phyloP scores from a whole-genome alignment of 2,797 vertebrate genomes.

The Rachycentron canadum region DNA sequence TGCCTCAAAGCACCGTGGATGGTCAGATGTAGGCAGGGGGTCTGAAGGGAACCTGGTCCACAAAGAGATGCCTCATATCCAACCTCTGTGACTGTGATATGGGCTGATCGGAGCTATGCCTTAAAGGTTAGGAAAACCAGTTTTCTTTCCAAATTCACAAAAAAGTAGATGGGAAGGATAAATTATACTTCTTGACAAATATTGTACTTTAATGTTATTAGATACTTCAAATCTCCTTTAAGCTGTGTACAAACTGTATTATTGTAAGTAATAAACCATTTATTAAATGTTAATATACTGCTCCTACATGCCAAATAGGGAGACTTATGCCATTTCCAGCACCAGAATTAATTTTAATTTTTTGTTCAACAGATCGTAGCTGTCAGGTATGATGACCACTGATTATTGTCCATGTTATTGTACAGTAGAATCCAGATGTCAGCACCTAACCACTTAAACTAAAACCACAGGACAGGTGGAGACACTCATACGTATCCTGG shows the following conservation, averaged over 20 bases:
- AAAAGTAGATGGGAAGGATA: background rate
- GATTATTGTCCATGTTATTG: background rate
- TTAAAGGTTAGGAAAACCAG: slow-evolving; percentile 5
- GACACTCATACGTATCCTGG: background rate
- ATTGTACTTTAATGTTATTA: no score
- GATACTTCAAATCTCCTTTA: no score
- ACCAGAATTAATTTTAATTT: background rate
- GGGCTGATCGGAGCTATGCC: background rate
- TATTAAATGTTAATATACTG: background rate
- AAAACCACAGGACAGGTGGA: background rate
- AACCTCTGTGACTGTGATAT: slow-evolving; percentile 26
- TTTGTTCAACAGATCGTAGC: background rate
- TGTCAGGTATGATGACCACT: background rate
- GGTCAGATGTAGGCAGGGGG: slow-evolving; percentile 68
- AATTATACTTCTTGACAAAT: background rate
- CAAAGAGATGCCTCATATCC: slow-evolving; percentile 38
- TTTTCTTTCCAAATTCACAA: background rate
- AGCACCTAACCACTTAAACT: background rate
- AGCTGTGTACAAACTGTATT: background rate
- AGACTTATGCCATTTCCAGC: no score
- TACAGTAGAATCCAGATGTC: background rate
- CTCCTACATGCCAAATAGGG: no score
- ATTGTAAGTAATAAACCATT: background rate
- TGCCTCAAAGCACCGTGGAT: slow-evolving; percentile 84
- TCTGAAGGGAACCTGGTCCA: slow-evolving; percentile 34